These are phyloP conservation scores for Bradypus variegatus DNA, from an alignment of 2,797 vertebrate genomes.

Conservation along the genomic window DNA sequence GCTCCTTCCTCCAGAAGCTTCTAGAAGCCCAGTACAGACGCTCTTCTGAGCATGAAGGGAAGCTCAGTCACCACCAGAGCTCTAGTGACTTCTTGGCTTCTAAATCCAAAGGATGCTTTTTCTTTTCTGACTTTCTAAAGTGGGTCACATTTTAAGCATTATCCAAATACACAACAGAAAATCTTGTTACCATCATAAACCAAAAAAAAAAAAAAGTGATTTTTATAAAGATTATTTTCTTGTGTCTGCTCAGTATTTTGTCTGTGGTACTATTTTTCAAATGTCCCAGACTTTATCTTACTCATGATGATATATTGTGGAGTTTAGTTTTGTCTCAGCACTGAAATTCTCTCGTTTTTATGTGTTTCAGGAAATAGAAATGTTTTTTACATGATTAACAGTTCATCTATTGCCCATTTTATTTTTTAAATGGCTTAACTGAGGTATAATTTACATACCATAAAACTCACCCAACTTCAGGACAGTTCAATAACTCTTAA, in stretches of 20 bases:
- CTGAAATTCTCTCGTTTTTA: not conserved
- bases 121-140: not conserved
- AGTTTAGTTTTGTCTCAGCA: not conserved
- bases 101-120: not conserved
- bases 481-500: not conserved
- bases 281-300: not conserved
- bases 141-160: not conserved
- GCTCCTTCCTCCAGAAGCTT: not conserved
- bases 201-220: not conserved
- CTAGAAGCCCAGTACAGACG: too few species aligned
- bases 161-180: not conserved
- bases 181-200: not conserved
- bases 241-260: not conserved
- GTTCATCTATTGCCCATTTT: not conserved
- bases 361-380: not conserved
- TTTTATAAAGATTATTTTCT: not conserved
- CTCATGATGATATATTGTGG: not conserved
- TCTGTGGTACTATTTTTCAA: not conserved
- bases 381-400: not conserved
- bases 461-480: not conserved
- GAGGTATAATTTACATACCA: not conserved
- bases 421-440: not conserved
- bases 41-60: not conserved
- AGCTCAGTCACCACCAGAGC: not conserved
- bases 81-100: not conserved